phyloP scores from a whole-genome alignment of 2,888 invertebrate genomes.

The Cerceris rybyensis region DNA sequence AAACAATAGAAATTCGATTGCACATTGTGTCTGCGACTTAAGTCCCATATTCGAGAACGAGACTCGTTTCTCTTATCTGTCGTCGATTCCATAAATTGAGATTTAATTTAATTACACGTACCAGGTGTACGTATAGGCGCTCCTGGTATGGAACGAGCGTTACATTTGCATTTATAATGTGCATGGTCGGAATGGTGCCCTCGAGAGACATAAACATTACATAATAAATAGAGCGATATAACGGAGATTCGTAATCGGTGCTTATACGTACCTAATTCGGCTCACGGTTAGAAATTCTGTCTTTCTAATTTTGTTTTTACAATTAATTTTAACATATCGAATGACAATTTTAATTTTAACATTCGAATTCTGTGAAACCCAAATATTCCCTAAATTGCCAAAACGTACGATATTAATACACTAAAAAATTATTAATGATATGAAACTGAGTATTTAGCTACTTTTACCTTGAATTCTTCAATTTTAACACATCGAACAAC shows the following conservation, averaged over 20 bases:
- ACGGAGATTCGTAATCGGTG: constrained; percentile 50
- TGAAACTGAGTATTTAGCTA: background rate
- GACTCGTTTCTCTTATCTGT: background rate
- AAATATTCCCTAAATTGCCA: background rate
- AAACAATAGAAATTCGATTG: too few relatives aligned
- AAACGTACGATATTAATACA: background rate
- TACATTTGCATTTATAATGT: constrained; percentile 61
- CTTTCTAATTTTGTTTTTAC: constrained; percentile 4
- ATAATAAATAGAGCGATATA: constrained; percentile 54
- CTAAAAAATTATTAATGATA: background rate
- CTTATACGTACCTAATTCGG: constrained; percentile 41
- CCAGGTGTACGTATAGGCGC: constrained; percentile 15
- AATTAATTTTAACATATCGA: too few relatives aligned
- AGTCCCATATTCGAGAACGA: background rate
- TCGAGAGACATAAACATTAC: constrained; percentile 58
- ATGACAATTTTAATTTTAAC: too few relatives aligned
- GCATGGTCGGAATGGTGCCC: constrained; percentile 31
- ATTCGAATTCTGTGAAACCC: background rate
- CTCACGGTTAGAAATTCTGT: constrained; percentile 3
- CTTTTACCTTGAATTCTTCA: too few relatives aligned
- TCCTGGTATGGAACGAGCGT: constrained; percentile 19
- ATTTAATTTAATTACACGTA: constrained; percentile 27
- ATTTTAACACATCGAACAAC: too few relatives aligned
- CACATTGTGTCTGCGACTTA: too few relatives aligned
- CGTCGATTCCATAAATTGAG: constrained; percentile 1